These are phyloP conservation scores for Gulo gulo DNA, from an alignment of 2,113 vertebrate species.

Conservation along the genomic window DNA sequence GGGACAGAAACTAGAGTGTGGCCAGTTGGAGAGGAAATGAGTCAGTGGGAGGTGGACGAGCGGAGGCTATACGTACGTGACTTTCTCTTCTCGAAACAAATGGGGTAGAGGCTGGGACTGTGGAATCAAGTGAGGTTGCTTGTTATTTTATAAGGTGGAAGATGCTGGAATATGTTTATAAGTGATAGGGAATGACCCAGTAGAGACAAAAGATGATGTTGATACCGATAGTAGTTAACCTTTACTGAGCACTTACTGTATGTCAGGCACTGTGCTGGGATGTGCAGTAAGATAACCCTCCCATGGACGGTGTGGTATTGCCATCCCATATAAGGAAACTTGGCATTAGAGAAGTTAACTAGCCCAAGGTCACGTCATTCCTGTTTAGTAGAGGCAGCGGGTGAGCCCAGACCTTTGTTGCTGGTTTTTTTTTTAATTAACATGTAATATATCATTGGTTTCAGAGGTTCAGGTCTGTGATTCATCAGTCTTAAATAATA, in stretches of 20 bases:
- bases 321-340: not conserved
- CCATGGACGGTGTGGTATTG: not conserved
- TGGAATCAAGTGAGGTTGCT: not conserved
- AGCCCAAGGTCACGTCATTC: not conserved
- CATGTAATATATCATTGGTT: no score
- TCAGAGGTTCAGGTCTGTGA: no score
- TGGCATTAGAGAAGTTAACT: not conserved
- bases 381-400: not conserved
- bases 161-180: not conserved
- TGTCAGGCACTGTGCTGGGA: not conserved
- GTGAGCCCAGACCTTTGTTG: not conserved
- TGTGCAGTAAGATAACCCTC: not conserved
- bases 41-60: not conserved
- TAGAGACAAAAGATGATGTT: not conserved
- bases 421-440: no score
- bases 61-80: accelerated
- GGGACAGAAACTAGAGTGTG: not conserved
- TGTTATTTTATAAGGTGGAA: not conserved
- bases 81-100: not conserved
- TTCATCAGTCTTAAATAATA: not conserved
- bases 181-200: not conserved
- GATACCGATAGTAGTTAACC: not conserved
- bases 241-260: not conserved
- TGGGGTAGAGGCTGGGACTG: not conserved
- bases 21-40: not conserved